Conservation (phyloP, 2,113 vertebrate genomes). For the Oreotrochilus melanogaster region DNA sequence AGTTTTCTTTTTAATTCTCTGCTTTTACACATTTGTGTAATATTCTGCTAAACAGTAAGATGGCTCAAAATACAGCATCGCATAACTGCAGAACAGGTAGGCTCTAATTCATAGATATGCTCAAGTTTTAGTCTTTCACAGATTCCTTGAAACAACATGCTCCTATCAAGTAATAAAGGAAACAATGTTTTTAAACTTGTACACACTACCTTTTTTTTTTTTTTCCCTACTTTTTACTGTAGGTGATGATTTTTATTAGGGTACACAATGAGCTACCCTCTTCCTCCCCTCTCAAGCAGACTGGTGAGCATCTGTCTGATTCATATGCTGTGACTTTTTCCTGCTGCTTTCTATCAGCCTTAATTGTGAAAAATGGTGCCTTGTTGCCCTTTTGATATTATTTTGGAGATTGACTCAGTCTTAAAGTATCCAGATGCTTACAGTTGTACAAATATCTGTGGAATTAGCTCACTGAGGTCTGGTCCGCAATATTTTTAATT, state of each 20-base stretch:
- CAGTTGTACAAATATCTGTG: slow-evolving; percentile 80
- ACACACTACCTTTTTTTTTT: neutral
- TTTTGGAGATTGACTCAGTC: slow-evolving; percentile 80
- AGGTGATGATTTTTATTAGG: slow-evolving; percentile 68
- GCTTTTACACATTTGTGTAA: neutral
- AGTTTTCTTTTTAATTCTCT: neutral
- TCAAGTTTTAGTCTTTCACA: neutral
- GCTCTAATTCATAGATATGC: neutral
- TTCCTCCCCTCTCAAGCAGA: slow-evolving; percentile 66
- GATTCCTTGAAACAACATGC: neutral
- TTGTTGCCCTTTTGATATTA: slow-evolving; percentile 83
- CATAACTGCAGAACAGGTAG: neutral
- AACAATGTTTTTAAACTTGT: neutral
- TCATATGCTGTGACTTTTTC: slow-evolving; percentile 83
- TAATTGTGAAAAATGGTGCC: slow-evolving; percentile 87
- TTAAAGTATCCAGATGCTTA: slow-evolving; percentile 81
- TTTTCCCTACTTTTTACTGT: slow-evolving; percentile 37
- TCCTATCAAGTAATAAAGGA: neutral
- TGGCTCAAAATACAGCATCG: neutral
- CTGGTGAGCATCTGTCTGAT: slow-evolving; percentile 81
- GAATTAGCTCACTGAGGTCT: slow-evolving; percentile 82
- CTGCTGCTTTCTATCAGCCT: slow-evolving; percentile 86
- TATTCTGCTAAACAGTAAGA: neutral
- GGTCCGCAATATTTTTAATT: slow-evolving; percentile 81
- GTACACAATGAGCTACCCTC: slow-evolving; percentile 60